phyloP scores from a whole-genome alignment of 2,113 vertebrate genomes.

The Chaetorhynchus papuensis region DNA sequence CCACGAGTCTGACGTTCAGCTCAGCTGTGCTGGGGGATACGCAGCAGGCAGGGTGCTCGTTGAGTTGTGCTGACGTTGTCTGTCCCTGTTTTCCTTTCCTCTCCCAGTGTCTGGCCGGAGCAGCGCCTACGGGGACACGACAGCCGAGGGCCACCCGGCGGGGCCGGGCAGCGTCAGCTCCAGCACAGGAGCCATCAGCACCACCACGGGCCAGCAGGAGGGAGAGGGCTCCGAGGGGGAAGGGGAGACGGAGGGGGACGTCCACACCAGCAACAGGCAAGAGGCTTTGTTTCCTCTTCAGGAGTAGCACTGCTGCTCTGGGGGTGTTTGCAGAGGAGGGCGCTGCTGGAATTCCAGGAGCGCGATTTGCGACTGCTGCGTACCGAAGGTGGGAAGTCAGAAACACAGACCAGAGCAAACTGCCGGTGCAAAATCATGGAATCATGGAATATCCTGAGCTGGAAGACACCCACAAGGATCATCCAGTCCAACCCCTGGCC shows the following conservation, averaged over 20 bases:
- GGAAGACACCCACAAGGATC: neutral
- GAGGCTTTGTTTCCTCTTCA: neutral
- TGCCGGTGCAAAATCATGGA: neutral
- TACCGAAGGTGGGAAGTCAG: neutral
- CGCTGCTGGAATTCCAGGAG: neutral
- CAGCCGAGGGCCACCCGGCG: constrained; percentile 88
- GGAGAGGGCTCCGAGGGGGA: constrained; percentile 92
- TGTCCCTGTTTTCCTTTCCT: neutral
- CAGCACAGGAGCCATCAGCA: constrained; percentile 96
- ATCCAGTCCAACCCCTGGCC: neutral
- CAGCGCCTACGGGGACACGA: constrained; percentile 92
- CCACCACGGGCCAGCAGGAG: constrained; percentile 93
- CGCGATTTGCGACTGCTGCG: neutral
- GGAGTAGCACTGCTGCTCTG: rapidly evolving
- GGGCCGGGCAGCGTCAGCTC: constrained; percentile 97
- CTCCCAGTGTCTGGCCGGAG: constrained; percentile 90
- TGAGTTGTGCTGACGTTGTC: neutral
- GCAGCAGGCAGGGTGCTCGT: neutral
- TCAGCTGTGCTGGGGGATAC: neutral
- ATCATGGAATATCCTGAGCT: neutral
- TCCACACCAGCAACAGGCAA: constrained; percentile 94
- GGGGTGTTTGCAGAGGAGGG: neutral
- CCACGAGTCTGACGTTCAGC: rapidly evolving
- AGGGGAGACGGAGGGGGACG: constrained; percentile 89
- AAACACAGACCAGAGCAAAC: neutral